A percentile compares a stretch with the other conserved stretches of the same genome.
Evolutionary conservation across 1,140 invertebrate genomes (phyloP).

Genomic region (Octopus bimaculoides): DNA sequence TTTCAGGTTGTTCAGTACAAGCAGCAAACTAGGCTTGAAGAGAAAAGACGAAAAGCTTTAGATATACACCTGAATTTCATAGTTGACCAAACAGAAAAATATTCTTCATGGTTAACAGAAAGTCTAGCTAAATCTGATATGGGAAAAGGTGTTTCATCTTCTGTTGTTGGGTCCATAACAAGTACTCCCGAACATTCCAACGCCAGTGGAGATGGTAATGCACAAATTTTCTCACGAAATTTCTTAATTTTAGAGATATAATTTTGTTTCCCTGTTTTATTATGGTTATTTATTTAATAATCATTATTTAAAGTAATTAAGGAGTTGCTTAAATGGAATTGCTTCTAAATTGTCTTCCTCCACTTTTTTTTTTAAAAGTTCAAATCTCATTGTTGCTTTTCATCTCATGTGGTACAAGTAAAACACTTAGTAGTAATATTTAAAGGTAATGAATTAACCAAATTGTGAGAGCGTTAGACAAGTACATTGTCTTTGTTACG

Average conservation of each 20-base stretch:
- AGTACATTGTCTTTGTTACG: too few species aligned
- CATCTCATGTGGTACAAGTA: too few species aligned
- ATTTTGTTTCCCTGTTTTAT: too few species aligned
- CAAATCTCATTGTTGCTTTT: too few species aligned
- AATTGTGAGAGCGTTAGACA: too few species aligned
- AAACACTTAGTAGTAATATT: too few species aligned
- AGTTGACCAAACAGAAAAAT: conserved; percentile 98
- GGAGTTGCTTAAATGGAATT: too few species aligned
- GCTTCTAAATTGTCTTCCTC: too few species aligned
- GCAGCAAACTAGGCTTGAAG: conserved; percentile 86
- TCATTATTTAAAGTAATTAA: too few species aligned
- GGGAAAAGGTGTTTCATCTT: conserved; percentile 20
- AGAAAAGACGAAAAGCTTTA: conserved; percentile 90
- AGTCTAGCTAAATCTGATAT: conserved; percentile 40
- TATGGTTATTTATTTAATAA: too few species aligned
- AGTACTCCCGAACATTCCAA: conserved; percentile 36
- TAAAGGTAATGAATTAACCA: too few species aligned
- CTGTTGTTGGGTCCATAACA: conserved; percentile 25
- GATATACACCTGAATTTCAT: conserved; percentile 98
- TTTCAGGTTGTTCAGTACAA: conserved; percentile 87
- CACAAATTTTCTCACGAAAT: not conserved
- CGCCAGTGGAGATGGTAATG: conserved; percentile 38
- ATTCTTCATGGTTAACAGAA: conserved; percentile 68
- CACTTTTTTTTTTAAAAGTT: too few species aligned
- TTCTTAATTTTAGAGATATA: not conserved